Conservation (phyloP, 2,113 vertebrate genomes). For the Tyrannus savana region DNA sequence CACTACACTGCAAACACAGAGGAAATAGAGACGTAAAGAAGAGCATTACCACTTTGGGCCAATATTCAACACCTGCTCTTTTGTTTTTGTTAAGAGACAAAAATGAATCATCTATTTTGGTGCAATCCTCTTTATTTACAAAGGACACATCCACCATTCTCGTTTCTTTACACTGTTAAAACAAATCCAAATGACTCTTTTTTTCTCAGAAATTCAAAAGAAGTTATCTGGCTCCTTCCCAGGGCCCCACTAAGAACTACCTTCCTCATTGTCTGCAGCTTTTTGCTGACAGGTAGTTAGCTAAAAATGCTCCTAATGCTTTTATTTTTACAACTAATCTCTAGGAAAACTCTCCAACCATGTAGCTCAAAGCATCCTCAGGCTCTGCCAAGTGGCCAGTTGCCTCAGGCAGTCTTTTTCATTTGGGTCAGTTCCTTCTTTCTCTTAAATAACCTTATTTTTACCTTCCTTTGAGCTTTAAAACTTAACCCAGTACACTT, state of each 20-base stretch:
- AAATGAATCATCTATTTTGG: neutral
- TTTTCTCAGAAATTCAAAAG: neutral
- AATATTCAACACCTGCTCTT: conserved; percentile 16
- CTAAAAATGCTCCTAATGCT: neutral
- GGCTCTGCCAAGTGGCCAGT: neutral
- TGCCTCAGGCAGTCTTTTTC: neutral
- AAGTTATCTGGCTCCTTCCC: neutral
- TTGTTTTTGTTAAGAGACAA: neutral
- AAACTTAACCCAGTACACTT: neutral
- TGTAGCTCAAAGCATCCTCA: neutral
- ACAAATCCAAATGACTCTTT: neutral
- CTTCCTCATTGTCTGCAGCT: neutral
- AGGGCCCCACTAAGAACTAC: neutral
- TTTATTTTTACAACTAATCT: neutral
- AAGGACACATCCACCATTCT: neutral
- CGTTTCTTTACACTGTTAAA: neutral
- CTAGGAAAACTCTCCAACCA: neutral
- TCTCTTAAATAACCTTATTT: neutral
- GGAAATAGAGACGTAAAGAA: neutral
- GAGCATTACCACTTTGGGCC: neutral
- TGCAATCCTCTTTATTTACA: conserved; percentile 16
- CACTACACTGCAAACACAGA: neutral
- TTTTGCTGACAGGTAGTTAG: conserved; percentile 30
- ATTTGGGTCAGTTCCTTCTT: neutral
- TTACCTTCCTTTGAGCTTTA: neutral